Conservation (phyloP, 2,113 vertebrate genomes). For the Galemys pyrenaicus region DNA sequence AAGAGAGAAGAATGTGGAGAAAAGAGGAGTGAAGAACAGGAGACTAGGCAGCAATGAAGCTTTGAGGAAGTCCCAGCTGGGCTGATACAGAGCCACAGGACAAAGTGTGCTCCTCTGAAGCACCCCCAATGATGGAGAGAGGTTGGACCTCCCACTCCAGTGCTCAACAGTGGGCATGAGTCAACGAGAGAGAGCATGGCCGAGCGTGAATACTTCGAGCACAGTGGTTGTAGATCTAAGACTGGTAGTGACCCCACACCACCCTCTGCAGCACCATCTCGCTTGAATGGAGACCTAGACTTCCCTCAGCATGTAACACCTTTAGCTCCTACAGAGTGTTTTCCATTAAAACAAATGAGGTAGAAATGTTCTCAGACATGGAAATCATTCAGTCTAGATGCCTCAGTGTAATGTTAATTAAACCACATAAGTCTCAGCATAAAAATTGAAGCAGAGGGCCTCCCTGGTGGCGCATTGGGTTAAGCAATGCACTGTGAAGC, state of each 20-base stretch:
- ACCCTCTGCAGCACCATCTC: no score
- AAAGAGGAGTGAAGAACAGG: background rate
- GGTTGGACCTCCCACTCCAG: fast-evolving
- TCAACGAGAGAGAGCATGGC: background rate
- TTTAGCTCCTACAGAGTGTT: background rate
- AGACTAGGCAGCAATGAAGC: fast-evolving
- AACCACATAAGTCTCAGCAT: background rate
- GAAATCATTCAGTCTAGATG: background rate
- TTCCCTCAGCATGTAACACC: fast-evolving
- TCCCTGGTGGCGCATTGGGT: no score
- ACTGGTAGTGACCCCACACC: no score
- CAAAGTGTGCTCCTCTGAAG: background rate
- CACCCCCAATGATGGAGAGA: background rate
- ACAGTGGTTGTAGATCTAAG: no score
- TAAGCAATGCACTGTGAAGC: no score
- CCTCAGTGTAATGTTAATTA: background rate
- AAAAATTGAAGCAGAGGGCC: background rate
- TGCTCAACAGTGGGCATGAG: background rate
- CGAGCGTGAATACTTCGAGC: fast-evolving
- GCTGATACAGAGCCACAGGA: background rate
- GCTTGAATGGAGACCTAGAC: no score
- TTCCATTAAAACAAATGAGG: background rate
- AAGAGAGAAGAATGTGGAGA: no score
- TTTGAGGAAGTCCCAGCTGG: background rate
- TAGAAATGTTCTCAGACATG: background rate